A percentile compares a stretch with the other conserved stretches of the same genome.
Evolutionary conservation across 2,113 vertebrate species (phyloP).

Genomic region (Odontophorus gujanensis): DNA sequence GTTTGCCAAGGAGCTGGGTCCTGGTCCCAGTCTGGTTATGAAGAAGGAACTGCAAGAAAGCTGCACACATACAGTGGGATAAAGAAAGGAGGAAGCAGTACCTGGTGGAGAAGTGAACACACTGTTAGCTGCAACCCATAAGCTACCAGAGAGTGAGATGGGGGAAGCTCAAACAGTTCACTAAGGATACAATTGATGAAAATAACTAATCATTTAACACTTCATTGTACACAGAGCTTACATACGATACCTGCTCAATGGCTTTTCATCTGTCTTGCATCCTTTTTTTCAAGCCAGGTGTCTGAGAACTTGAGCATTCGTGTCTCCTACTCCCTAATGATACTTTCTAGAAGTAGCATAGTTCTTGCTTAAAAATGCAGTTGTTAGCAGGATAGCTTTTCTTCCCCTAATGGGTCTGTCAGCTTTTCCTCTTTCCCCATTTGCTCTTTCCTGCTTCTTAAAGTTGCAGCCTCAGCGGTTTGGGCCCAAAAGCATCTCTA

Average conservation of each 20-base stretch:
- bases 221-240: neutral
- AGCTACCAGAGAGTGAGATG: neutral
- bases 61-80: constrained; percentile 1
- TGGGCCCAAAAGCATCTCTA: neutral
- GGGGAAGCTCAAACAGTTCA: neutral
- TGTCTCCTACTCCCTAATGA: neutral
- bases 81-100: constrained; percentile 9
- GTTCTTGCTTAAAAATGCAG: neutral
- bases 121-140: neutral
- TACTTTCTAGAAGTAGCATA: neutral
- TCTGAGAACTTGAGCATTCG: neutral
- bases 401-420: fast-evolving
- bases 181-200: neutral
- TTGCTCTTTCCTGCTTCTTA: neutral
- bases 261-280: neutral
- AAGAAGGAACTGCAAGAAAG: constrained; percentile 38
- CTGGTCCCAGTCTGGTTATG: neutral
- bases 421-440: neutral
- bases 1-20: constrained; percentile 14
- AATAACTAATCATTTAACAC: neutral
- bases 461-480: neutral
- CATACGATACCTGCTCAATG: neutral
- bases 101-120: neutral
- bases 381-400: neutral
- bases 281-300: neutral